phyloP scores from a whole-genome alignment of 2,797 vertebrate genomes.

The Neomorphus geoffroyi region DNA sequence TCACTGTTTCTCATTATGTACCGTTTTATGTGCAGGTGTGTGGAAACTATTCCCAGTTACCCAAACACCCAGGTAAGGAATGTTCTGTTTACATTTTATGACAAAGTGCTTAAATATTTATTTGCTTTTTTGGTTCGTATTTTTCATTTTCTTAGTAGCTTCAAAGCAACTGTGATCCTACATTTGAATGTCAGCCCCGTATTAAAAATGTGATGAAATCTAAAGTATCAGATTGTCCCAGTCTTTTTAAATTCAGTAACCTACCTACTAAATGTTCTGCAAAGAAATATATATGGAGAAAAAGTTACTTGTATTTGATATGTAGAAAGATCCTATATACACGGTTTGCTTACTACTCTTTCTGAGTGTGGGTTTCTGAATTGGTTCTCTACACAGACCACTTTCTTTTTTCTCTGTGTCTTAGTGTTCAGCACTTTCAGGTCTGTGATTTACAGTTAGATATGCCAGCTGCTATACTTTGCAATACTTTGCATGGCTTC shows the following conservation, averaged over 20 bases:
- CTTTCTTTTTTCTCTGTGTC: not conserved
- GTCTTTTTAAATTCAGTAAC: not conserved
- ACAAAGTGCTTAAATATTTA: not conserved
- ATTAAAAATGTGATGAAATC: not conserved
- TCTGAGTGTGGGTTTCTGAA: not conserved
- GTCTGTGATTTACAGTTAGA: not conserved
- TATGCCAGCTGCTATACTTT: not conserved
- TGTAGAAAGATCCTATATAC: fast-evolving
- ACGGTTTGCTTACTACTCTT: not conserved
- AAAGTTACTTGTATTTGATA: not conserved
- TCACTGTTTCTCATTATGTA: not conserved
- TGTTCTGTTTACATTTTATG: not conserved
- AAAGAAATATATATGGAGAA: not conserved
- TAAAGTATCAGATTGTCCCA: not conserved
- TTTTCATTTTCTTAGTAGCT: not conserved
- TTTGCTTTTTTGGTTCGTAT: not conserved
- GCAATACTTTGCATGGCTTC: not conserved
- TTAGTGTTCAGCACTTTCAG: not conserved
- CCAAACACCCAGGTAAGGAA: slow-evolving; percentile 77
- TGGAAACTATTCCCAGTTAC: slow-evolving; percentile 37
- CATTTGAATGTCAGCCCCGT: not conserved
- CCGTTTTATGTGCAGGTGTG: slow-evolving; percentile 69
- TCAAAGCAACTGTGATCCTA: not conserved
- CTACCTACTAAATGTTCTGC: not conserved
- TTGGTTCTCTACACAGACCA: fast-evolving